Base-by-base conservation (phyloP, 37 sponge, comb jelly and placozoan genomes). In the Ianthella basta region DNA sequence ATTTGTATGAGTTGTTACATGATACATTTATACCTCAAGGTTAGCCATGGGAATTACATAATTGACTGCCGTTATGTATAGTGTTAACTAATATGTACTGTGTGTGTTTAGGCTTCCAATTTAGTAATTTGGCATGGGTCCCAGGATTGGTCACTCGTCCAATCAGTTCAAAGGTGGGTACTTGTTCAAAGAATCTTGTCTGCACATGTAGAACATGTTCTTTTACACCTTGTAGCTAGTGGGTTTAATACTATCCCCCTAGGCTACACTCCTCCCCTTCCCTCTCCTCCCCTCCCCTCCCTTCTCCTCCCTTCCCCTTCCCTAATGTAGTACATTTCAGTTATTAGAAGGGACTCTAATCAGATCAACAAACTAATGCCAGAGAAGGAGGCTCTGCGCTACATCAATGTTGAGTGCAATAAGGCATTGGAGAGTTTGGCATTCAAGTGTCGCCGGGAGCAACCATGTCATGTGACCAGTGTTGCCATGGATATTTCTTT, bases 401-500 rank as follows among this genome's bases (percentile, higher is more conserved):
- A 36, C 59, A 79, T 39, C 59, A 79, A 24, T 38, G 30, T 36
- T 27, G 59, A 79, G 29, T 79, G 80, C 27, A 55, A 37, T 10
- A 37, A 38, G 59, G 59, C 80, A 16, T 10, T 84, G 37, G 61
- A 93, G 90, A 55, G 69, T 2, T 50, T 93, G 50, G 59, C 55
- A 16, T 93, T 93, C 81, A 87, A 81, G 40, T 82, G 84, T 0
- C 84, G 88, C 19, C 67, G 34, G 32, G 24, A 75, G 53, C 64
- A 40, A 25, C 94, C 94, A 0, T 89, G 87, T 74, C 25, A 67
- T 16, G 59, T 93, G 25, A 84, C 61, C 53, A 80, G 80, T 41
- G 59, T 93, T 2, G 27, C 30, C 1, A 90, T 88, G 41, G 83
- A 87, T 29, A 66, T 89, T 18, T 86, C 89, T 59, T 80, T 87